A percentile compares a stretch with the other conserved stretches of the same genome.
phyloP scores from a whole-genome alignment of 2,888 invertebrate genomes.

The Pantelozetes paolii region DNA sequence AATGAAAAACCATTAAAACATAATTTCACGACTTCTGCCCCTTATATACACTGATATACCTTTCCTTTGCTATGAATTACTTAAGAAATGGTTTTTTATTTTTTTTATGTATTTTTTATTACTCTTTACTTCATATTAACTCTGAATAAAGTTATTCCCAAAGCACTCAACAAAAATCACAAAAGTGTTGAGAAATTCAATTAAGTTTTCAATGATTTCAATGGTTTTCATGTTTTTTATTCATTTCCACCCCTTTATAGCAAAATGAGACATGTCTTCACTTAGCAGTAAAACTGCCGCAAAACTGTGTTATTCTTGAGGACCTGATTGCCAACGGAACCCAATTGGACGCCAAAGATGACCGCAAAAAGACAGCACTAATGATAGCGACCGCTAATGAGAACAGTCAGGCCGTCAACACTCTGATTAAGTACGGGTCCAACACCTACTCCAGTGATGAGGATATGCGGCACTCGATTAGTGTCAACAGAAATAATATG shows the following conservation, averaged over 20 bases:
- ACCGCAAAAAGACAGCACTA: constrained; percentile 84
- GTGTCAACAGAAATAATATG: background rate
- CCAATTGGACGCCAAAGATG: constrained; percentile 75
- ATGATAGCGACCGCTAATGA: constrained; percentile 98
- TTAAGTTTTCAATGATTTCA: no score
- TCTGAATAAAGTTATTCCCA: no score
- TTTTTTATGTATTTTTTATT: no score
- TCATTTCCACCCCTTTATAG: background rate
- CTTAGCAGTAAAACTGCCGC: constrained; percentile 37
- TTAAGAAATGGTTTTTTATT: background rate
- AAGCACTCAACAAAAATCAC: no score
- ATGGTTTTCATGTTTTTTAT: no score
- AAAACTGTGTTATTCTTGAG: constrained; percentile 57
- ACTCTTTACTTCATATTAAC: no score
- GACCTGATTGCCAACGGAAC: constrained; percentile 66
- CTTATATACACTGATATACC: background rate
- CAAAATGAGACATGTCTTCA: constrained; percentile 41
- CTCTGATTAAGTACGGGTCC: constrained; percentile 35
- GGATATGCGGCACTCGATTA: constrained; percentile 18
- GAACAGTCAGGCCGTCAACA: constrained; percentile 27
- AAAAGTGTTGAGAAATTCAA: no score
- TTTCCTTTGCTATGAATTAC: no score
- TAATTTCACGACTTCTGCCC: background rate
- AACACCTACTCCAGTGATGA: constrained; percentile 31
- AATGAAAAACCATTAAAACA: background rate